These are phyloP conservation scores for Sebastes vulpes DNA, from an alignment of 2,797 vertebrate species.

Conservation along the genomic window DNA sequence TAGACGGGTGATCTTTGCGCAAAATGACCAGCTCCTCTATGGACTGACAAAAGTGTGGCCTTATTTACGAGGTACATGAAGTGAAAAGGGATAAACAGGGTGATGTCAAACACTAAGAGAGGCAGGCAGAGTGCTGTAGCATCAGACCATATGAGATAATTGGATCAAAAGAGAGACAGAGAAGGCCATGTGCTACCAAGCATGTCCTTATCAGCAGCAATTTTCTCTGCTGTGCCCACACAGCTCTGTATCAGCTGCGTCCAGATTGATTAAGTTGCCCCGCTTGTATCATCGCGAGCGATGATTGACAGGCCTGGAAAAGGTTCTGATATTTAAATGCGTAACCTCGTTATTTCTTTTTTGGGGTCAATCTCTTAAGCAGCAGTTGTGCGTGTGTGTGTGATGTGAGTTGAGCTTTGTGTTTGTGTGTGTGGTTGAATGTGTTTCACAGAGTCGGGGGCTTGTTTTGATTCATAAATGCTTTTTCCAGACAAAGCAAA, in stretches of 20 bases:
- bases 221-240: conserved; percentile 62
- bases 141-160: conserved; percentile 57
- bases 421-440: conserved; percentile 29
- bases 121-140: background rate
- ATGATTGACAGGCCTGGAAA: conserved; percentile 77
- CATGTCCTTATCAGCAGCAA: conserved; percentile 74
- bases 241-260: conserved; percentile 64
- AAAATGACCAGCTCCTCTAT: conserved; percentile 1
- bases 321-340: conserved; percentile 82
- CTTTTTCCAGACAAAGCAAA: conserved; percentile 60
- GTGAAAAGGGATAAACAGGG: conserved; percentile 22
- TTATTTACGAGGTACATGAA: conserved; percentile 13
- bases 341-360: conserved; percentile 63
- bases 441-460: conserved; percentile 32
- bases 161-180: conserved; percentile 63
- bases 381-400: conserved; percentile 27
- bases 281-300: conserved; percentile 20
- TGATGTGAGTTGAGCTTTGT: conserved; percentile 11
- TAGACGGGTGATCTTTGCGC: conserved; percentile 17
- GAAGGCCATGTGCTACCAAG: conserved; percentile 54
- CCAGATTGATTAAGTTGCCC: conserved; percentile 58
- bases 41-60: background rate
- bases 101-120: conserved; percentile 39
- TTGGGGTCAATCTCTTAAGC: conserved; percentile 59
- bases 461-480: conserved; percentile 58